Base-by-base conservation (phyloP, 2,888 invertebrate species). In the Branchinecta sandiegonensis region DNA sequence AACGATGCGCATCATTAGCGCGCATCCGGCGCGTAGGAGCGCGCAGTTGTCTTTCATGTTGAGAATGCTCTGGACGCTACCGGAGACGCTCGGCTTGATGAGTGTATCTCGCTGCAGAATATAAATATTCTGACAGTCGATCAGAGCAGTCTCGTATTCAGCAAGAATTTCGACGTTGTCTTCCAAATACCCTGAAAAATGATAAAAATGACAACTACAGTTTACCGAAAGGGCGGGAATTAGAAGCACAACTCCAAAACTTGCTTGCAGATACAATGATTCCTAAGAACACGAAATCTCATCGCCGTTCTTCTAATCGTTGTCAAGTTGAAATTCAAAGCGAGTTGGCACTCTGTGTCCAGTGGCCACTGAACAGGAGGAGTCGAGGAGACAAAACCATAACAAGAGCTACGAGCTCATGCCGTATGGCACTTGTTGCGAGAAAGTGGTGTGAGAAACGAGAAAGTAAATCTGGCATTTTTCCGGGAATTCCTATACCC, bases 1-100 rank as follows among this genome's bases (percentile, higher is more conserved):
- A 72, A 94, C 94, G 0, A 96, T 87, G 77, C 95, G 92, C 48
- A 96, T 85, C 48, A 95, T 82, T 76, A 96, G 87, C 11, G 92
- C 87, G 78, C 93, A 93, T 0, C 94, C 89, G 73, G 90, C 88
- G 63, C 96, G 83, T 72, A 90, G 86, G 66, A 92, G 79, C 46
- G 90, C 84, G 79, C 94, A 94, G 74, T 89, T 87, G 77, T 92
- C 91, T 9, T 80, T 83, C 48, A 75, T 72, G 72, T 80, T 78
- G 66, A 84, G 83, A 17, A 79, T 77, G 70, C 85, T 82, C 66
- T 79, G 79, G 70, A 92, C 83, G 14, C 89, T 87, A 69, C 83
- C 83, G 67, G 81, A 80, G 1, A 89, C 86, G 71, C 88, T 87
- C 11, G 85, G 84, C 64, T 84, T 84, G 75, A 91, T 82, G 17